phyloP scores from a whole-genome alignment of 2,888 invertebrate genomes.

The Allygus modestus region DNA sequence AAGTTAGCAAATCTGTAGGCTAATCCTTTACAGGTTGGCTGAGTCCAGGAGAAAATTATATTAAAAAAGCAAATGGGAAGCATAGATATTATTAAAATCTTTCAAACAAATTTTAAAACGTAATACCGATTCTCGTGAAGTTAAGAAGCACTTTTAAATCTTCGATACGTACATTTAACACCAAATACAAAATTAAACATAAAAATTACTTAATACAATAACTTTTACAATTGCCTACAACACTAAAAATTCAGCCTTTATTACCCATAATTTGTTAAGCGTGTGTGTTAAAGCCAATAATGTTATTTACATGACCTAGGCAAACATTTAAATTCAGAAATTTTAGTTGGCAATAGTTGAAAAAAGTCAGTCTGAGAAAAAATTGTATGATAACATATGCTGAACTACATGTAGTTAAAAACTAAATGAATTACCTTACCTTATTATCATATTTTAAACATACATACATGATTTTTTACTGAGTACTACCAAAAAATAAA shows the following conservation, averaged over 20 bases:
- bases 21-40: neutral
- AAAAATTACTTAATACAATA: conserved; percentile 17
- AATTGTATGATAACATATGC: neutral
- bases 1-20: too few species aligned
- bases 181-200: conserved; percentile 28
- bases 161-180: conserved; percentile 18
- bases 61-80: neutral
- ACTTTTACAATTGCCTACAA: conserved; percentile 40
- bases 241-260: conserved; percentile 40
- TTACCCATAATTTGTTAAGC: conserved; percentile 42
- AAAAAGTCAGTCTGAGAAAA: conserved; percentile 20
- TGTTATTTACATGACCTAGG: conserved; percentile 30
- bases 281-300: conserved; percentile 36
- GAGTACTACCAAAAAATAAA: neutral
- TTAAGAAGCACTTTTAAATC: conserved; percentile 35
- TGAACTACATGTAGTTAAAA: neutral
- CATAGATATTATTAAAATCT: neutral
- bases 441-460: too few species aligned
- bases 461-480: neutral
- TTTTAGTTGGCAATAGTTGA: conserved; percentile 9
- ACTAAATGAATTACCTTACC: neutral
- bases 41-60: conserved; percentile 3
- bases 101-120: neutral
- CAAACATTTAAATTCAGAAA: conserved; percentile 35
- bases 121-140: neutral